Evolutionary conservation across 1,140 invertebrate species (phyloP).

Genomic region (Neotoxoptera formosana): DNA sequence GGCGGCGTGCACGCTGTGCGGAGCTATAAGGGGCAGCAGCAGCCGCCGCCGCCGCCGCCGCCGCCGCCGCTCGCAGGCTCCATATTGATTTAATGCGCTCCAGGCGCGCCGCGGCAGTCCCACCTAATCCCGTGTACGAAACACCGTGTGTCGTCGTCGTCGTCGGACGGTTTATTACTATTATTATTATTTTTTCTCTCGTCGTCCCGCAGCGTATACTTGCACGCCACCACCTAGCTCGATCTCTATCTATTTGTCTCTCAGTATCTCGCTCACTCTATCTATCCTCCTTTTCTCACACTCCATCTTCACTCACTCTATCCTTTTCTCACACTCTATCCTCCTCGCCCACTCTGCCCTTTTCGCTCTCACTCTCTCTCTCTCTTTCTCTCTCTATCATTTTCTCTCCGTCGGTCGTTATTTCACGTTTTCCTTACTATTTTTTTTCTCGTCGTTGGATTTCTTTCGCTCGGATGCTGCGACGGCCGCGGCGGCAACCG

Average conservation of each 20-base stretch:
- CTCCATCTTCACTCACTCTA: neutral
- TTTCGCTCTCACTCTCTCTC: neutral
- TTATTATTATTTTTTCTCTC: conserved; percentile 1
- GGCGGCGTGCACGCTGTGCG: neutral
- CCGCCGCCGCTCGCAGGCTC: conserved; percentile 53
- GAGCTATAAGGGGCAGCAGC: conserved; percentile 30
- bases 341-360: neutral
- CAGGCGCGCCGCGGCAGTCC: conserved; percentile 36
- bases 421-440: neutral
- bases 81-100: conserved; percentile 58
- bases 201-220: neutral
- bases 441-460: neutral
- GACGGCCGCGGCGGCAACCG: neutral
- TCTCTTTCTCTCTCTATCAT: neutral
- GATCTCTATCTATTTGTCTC: neutral
- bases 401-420: neutral
- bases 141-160: conserved; percentile 40
- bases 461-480: neutral
- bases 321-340: neutral
- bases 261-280: neutral
- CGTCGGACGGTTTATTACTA: conserved; percentile 29
- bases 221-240: neutral
- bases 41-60: conserved; percentile 22
- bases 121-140: conserved; percentile 54
- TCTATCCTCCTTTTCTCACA: neutral